Conservation (phyloP, 2,113 vertebrate genomes). For the Odobenus rosmarus region DNA sequence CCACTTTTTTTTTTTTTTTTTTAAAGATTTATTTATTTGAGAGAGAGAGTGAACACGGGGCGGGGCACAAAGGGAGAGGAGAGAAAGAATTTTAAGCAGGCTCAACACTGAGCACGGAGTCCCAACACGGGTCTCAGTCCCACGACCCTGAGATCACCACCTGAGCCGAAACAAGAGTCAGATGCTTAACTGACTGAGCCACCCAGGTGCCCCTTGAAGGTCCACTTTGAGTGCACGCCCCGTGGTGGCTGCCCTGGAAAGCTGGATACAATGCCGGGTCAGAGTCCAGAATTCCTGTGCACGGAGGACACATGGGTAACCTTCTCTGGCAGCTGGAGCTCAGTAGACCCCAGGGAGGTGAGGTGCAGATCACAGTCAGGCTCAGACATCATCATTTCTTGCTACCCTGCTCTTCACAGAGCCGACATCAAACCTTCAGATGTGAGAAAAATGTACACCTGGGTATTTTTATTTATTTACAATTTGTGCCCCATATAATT, state of each 20-base stretch:
- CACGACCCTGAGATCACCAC: background rate
- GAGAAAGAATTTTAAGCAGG: background rate
- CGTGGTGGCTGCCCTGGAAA: no score
- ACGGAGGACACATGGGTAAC: accelerated
- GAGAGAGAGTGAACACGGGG: background rate
- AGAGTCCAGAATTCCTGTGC: background rate
- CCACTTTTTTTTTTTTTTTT: background rate
- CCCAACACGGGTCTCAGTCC: no score
- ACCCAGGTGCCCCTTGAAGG: background rate
- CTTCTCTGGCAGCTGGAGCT: background rate
- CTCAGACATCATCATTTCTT: background rate
- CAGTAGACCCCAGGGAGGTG: background rate
- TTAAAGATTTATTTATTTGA: background rate
- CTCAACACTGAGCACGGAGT: background rate
- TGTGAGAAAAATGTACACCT: background rate
- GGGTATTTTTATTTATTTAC: constrained; percentile 19
- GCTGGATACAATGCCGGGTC: background rate
- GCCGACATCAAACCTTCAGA: background rate
- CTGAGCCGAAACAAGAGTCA: background rate
- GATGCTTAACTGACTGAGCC: background rate
- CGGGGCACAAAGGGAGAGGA: background rate
- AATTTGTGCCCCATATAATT: background rate
- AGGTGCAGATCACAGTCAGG: background rate
- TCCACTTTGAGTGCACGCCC: accelerated
- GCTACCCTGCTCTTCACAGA: background rate